Base-by-base conservation (phyloP, 1,140 invertebrate genomes). In the Scaptomyza graminum region DNA sequence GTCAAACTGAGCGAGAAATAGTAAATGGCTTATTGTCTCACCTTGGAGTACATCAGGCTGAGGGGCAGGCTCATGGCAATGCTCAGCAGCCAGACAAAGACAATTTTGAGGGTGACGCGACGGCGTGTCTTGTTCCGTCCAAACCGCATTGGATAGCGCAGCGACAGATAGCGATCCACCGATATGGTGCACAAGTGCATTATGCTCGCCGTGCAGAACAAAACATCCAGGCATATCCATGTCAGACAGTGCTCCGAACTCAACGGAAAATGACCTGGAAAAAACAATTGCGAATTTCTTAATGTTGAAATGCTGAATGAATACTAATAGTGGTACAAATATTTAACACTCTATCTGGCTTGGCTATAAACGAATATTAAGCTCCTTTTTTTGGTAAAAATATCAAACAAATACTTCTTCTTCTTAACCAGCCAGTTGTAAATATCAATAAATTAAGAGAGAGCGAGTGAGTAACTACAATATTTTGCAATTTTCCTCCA, bases 161-260 rank as follows among this genome's bases (percentile, higher is more conserved):
- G 93, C 13, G 96, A 96, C 6, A 97, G 93, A 91, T 96, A 97
- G 77, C 97, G 95, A 93, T 99, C 98, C 74, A 99, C 96, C 77
- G 96, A 97, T 90, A 99, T 98, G 56, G 97, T 98, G 92, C 97
- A 98, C 18, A 99, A 93, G 92, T 99, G 98, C 95, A 99, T 97
- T 87, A 99, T 98, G 56, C 97, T 98, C 0, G 97, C 97, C 0
- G 98, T 99, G 91, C 97, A 98, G 90, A 98, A 98, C 0, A 99
- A 93, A 0, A 99, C 98, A 92, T 99, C 98, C 79, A 97, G 93
- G 78, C 96, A 96, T 56, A 97, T 96, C 96, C 96, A 97, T n/a
- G 94, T 94, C 37, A 97, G 93, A 90, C 96, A 97, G 91, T 96
- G 96, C 18, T 96, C 94, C 1, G 96, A 94, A 5, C 96, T 94